These are phyloP conservation scores for Buathra laborator DNA, from an alignment of 2,888 invertebrate species.

Conservation along the genomic window DNA sequence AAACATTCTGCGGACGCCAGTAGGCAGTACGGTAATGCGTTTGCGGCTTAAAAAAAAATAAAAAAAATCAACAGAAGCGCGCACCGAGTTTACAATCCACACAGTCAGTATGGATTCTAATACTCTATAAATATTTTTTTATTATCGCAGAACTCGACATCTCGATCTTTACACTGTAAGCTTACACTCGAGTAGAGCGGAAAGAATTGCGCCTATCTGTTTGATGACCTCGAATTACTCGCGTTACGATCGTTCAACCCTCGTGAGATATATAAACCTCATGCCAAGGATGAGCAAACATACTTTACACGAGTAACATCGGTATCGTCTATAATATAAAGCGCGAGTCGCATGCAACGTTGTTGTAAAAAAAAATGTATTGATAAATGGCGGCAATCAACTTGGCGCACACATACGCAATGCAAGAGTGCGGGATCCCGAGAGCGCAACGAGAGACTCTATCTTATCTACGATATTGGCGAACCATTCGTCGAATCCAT, in stretches of 20 bases:
- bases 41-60: background rate
- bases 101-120: slow-evolving; percentile 13
- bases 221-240: slow-evolving; percentile 43
- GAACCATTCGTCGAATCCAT: slow-evolving; percentile 58
- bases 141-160: slow-evolving; percentile 34
- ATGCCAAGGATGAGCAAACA: slow-evolving; percentile 50
- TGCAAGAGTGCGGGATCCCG: slow-evolving; percentile 13
- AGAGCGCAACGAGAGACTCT: slow-evolving; percentile 52
- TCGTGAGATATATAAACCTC: slow-evolving; percentile 25
- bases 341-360: slow-evolving; percentile 16
- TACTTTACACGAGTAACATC: slow-evolving; percentile 38
- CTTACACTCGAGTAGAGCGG: slow-evolving; percentile 25
- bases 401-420: slow-evolving; percentile 55
- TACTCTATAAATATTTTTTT: slow-evolving; percentile 13
- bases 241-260: slow-evolving; percentile 52
- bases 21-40: no score
- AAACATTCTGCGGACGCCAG: no score
- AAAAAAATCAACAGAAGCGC: background rate
- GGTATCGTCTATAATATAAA: slow-evolving; percentile 21
- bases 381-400: slow-evolving; percentile 71
- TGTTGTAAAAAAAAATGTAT: slow-evolving; percentile 47
- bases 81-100: background rate
- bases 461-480: slow-evolving; percentile 65
- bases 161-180: slow-evolving; percentile 28
- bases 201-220: slow-evolving; percentile 43